Evolutionary conservation across 2,797 vertebrate species (phyloP).

Genomic region (Falco concolor): DNA sequence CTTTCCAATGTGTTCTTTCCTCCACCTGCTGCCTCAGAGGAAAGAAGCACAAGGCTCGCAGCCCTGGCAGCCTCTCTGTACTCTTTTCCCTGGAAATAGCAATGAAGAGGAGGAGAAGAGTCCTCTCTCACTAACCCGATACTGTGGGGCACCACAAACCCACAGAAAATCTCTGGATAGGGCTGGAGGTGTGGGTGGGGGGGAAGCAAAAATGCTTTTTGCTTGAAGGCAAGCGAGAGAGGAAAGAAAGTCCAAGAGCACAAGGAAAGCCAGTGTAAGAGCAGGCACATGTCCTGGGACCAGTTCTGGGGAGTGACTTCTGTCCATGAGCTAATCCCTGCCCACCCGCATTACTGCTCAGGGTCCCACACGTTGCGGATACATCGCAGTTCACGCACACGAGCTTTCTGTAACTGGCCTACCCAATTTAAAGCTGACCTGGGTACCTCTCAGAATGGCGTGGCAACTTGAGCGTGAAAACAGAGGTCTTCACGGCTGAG

Average conservation of each 20-base stretch:
- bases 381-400: neutral
- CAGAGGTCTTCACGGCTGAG: neutral
- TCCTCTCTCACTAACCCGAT: neutral
- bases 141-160: neutral
- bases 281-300: neutral
- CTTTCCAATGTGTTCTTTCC: neutral
- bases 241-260: neutral
- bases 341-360: neutral
- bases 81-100: neutral
- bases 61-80: neutral
- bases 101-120: neutral
- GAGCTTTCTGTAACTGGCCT: neutral
- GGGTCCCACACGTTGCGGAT: accelerated
- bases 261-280: neutral
- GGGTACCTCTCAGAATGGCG: neutral
- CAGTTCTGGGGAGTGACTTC: neutral
- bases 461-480: neutral
- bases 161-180: neutral
- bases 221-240: neutral
- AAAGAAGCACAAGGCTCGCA: neutral
- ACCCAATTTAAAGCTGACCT: neutral
- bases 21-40: neutral
- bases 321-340: neutral
- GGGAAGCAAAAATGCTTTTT: neutral
- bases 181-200: neutral